Evolutionary conservation across 2,797 vertebrate genomes (phyloP), one percentile per base, ranked within the genome.

Genomic region (Alectoris magna): DNA sequence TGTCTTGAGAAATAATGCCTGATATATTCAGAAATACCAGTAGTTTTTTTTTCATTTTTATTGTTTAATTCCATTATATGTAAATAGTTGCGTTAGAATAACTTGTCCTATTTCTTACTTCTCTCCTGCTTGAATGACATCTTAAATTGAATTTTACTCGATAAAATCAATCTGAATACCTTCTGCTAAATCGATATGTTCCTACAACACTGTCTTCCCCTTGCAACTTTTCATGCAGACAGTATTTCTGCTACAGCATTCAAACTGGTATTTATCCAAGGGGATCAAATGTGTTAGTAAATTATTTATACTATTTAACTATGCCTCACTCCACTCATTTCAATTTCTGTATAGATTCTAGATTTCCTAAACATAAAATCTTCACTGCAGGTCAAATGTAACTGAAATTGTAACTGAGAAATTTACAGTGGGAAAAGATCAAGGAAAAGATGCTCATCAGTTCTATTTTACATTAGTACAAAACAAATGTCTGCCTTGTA

Each of bases 261-360:
- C 43, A 75, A 83, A 68, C 14, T 23, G 36, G 3, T 64, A 43
- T 48, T 53, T 84, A 76, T 63, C 1, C 11, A 66, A 46, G 6
- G 8, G 16, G 15, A 39, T 43, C 21, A 70, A 88, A 70, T 17
- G 1, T 11, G 5, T 67, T 51, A 51, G 16, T 11, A 58, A 5
- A 51, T 18, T 76, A 31, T 14, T 38, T 66, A 9, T 70, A 24
- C 39, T 44, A 26, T 17, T 62, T 34, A 64, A 85, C 78, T 69
- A 72, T 0, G 0, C 18, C 16, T 79, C 3, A 5, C 3, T 63
- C 10, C 9, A 55, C 31, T 81, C 39, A 64, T 31, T 26, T 11
- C 22, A 51, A 7, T 59, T 63, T 39, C 73, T 70, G 31, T 70
- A 8, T 70, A 39, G 41, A 62, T 87, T 79, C 27, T 34, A 48